phyloP scores from a whole-genome alignment of 2,888 invertebrate species.

The Drosophila percnosoma region DNA sequence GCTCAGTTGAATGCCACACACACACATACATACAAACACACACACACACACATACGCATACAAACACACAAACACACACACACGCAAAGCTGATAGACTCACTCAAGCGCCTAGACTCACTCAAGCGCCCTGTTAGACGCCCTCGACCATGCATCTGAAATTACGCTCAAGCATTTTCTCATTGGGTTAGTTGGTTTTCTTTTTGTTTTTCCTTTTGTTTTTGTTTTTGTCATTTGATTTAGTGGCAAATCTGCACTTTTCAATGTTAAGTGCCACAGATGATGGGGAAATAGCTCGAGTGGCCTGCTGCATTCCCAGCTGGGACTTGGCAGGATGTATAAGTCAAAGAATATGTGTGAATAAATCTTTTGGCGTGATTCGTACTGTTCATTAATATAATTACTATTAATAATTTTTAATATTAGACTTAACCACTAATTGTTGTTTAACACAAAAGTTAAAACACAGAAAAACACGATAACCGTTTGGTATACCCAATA shows the following conservation, averaged over 20 bases:
- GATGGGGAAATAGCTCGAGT: conserved; percentile 12
- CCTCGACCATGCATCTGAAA: neutral
- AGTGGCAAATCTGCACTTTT: conserved; percentile 35
- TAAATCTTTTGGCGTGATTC: neutral
- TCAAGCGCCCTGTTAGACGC: conserved; percentile 33
- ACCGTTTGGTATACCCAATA: neutral
- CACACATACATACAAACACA: conserved; percentile 32
- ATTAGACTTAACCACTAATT: neutral
- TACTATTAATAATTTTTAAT: neutral
- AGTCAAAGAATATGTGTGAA: neutral
- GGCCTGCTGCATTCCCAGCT: neutral
- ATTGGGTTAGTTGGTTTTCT: conserved; percentile 21
- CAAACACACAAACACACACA: conserved; percentile 38
- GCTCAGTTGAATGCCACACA: conserved; percentile 35
- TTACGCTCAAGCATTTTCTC: conserved; percentile 25
- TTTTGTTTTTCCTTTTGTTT: conserved; percentile 16
- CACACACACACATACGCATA: conserved; percentile 54
- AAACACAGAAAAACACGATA: neutral
- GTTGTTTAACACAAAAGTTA: neutral
- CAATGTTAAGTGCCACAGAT: conserved; percentile 44
- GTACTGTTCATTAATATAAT: neutral
- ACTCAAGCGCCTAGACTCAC: conserved; percentile 56
- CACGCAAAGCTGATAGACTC: conserved; percentile 19
- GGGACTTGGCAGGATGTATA: neutral
- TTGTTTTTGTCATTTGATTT: conserved; percentile 21